Evolutionary conservation across 2,888 invertebrate genomes (phyloP), one percentile per base, ranked within the genome.

Genomic region (Artemia sinica): DNA sequence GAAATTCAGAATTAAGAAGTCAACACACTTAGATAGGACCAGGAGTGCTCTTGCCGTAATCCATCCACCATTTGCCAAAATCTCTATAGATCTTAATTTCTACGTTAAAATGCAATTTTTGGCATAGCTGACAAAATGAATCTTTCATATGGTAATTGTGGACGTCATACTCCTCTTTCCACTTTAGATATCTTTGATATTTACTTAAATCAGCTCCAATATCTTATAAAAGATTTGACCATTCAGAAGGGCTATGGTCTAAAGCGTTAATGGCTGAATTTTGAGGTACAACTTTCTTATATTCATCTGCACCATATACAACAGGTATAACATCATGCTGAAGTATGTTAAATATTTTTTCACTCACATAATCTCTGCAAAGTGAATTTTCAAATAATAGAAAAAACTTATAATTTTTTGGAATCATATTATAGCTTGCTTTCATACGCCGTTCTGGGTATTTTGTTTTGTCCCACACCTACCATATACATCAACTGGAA

Each of bases 401-500:
- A 48, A 68, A 70, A 50, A 70, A 70, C 18, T 70, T 70, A 68
- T 70, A 70, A 8, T 49, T 65, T 8, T 51, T 14, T 18, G 68
- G 68, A 12, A 70, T 41, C 66, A 68, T 66, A 12, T n/a, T 66
- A 52, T 70, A 70, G 51, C 70, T 68, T 28, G 1, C 2, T 12
- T 66, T 51, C 6, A 14, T 50, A 4, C 50, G 28, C 41, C 58
- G 12, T 9, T 52, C 49, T 48, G 50, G 58, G 18, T 66, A 65
- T 13, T 70, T 66, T n/a, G n/a, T 41, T 66, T 49, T 4, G 41
- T 48, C 49, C 70, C 67, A 63, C 58, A 49, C 69, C 49, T 65
- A 10, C 72, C 72, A 52, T 70, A 72, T 50, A 72, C 51, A 58
- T 72, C 71, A 8, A 73, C 69, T 12, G 50, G 68, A 28, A 73